Percentiles rank a stretch among this genome's conserved stretches.
Evolutionary conservation across 2,797 vertebrate genomes (phyloP).

Genomic region (Neostethus bicornis): DNA sequence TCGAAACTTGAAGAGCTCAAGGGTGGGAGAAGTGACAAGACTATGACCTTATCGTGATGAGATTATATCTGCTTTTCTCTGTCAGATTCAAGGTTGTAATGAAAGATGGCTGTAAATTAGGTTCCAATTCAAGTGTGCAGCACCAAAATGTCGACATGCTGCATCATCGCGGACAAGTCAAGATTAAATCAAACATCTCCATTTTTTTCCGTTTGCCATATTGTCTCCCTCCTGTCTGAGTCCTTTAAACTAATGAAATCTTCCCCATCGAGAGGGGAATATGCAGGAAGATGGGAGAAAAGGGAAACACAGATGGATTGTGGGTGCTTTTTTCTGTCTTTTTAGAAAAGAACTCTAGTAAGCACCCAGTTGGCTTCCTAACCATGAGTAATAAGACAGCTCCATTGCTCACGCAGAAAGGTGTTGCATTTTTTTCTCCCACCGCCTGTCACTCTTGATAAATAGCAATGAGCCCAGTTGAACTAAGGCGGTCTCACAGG

Average conservation of each 20-base stretch:
- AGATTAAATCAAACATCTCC: conserved; percentile 42
- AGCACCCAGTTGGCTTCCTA: conserved; percentile 54
- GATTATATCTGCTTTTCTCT: conserved; percentile 30
- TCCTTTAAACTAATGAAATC: conserved; percentile 38
- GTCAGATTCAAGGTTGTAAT: conserved; percentile 36
- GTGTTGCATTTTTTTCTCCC: conserved; percentile 41
- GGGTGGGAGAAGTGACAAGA: conserved; percentile 16
- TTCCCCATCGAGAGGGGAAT: conserved; percentile 22
- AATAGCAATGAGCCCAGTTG: conserved; percentile 56
- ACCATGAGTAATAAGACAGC: conserved; percentile 63
- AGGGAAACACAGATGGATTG: conserved; percentile 19
- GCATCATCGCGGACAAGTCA: conserved; percentile 17
- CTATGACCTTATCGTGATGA: conserved; percentile 37
- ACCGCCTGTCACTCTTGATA: conserved; percentile 60
- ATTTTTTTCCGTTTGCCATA: conserved; percentile 18
- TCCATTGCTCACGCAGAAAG: conserved; percentile 63
- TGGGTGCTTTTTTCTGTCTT: conserved; percentile 28
- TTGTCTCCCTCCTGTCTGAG: conserved; percentile 10
- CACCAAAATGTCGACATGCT: conserved; percentile 36
- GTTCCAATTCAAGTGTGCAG: conserved; percentile 21
- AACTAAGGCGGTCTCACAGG: conserved; percentile 47
- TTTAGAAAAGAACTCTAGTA: conserved; percentile 39
- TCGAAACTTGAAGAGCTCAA: conserved; percentile 5
- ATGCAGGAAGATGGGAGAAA: background rate
- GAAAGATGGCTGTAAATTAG: conserved; percentile 7